Evolutionary conservation across 2,888 invertebrate genomes (phyloP).

Genomic region (Epiblema foenella): DNA sequence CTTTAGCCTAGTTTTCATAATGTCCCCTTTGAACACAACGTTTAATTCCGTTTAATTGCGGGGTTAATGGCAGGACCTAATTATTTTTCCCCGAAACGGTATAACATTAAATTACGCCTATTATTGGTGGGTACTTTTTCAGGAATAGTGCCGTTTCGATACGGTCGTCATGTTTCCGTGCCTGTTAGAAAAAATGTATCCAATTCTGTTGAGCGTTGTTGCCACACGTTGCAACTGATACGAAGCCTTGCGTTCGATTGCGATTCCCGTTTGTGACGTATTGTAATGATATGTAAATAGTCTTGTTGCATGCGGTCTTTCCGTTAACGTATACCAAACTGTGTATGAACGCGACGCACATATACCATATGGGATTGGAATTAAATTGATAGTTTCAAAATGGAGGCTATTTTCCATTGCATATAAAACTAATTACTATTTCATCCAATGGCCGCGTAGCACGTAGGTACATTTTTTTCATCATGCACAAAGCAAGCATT

Average conservation of each 20-base stretch:
- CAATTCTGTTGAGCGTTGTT: background rate
- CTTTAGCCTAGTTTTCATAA: constrained; percentile 57
- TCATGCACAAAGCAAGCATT: constrained; percentile 9
- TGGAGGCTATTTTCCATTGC: background rate
- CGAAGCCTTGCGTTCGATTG: background rate
- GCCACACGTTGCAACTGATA: background rate
- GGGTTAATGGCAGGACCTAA: constrained; percentile 47
- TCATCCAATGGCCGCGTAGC: background rate
- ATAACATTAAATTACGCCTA: constrained; percentile 34
- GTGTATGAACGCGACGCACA: background rate
- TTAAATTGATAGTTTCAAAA: background rate
- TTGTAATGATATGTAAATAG: background rate
- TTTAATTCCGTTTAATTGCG: constrained; percentile 54
- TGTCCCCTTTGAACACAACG: constrained; percentile 51
- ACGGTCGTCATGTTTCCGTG: background rate
- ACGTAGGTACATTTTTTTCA: background rate
- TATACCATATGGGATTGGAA: background rate
- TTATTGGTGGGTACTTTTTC: constrained; percentile 31
- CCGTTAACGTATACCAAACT: background rate
- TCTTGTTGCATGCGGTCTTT: background rate
- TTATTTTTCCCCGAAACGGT: constrained; percentile 46
- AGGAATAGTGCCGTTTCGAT: constrained; percentile 8
- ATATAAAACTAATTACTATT: background rate
- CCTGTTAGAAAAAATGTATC: constrained; percentile 9
- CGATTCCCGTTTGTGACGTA: background rate